Conservation (phyloP, 37 sponge, comb jelly and placozoan species). For the Theonella swinhoei region DNA sequence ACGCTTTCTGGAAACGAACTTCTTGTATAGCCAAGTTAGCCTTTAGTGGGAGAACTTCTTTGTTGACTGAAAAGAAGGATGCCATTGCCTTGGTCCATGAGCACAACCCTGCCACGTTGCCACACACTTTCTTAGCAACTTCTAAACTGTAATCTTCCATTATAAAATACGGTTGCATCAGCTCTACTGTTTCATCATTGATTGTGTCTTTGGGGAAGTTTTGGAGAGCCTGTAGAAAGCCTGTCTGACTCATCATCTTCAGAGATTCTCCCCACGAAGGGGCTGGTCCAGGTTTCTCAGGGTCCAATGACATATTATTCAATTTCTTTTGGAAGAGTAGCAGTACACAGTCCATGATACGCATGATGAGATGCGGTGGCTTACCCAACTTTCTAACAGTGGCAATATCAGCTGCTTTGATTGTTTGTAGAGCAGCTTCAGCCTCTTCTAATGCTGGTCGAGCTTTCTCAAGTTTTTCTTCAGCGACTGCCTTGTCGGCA, state of each 20-base stretch:
- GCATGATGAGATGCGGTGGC: conserved; percentile 99
- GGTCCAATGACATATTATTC: conserved; percentile 60
- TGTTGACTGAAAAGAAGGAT: conserved; percentile 91
- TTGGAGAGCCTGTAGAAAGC: conserved; percentile 87
- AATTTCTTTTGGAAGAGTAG: conserved; percentile 86
- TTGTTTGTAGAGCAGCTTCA: conserved; percentile 96
- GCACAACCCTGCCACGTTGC: conserved; percentile 98
- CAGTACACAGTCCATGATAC: conserved; percentile 99
- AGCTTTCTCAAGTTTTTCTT: conserved; percentile 90
- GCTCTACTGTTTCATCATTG: conserved; percentile 97
- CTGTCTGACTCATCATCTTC: conserved; percentile 94
- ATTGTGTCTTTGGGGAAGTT: conserved; percentile 96
- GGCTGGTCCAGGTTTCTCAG: conserved; percentile 84
- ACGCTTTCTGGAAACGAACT: conserved; percentile 65
- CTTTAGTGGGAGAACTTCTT: conserved; percentile 98
- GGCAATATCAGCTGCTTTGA: conserved; percentile 96
- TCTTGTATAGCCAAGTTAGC: conserved; percentile 96
- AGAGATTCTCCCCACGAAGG: conserved; percentile 97
- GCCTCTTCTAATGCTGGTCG: conserved; percentile 96
- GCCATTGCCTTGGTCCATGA: conserved; percentile 99
- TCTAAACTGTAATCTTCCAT: conserved; percentile 96
- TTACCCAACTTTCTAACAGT: conserved; percentile 97
- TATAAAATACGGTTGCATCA: conserved; percentile 93
- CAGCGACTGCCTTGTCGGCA: conserved; percentile 92
- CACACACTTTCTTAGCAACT: conserved; percentile 95